phyloP scores from a whole-genome alignment of 2,888 invertebrate genomes.

The Stenoptilia bipunctidactyla region DNA sequence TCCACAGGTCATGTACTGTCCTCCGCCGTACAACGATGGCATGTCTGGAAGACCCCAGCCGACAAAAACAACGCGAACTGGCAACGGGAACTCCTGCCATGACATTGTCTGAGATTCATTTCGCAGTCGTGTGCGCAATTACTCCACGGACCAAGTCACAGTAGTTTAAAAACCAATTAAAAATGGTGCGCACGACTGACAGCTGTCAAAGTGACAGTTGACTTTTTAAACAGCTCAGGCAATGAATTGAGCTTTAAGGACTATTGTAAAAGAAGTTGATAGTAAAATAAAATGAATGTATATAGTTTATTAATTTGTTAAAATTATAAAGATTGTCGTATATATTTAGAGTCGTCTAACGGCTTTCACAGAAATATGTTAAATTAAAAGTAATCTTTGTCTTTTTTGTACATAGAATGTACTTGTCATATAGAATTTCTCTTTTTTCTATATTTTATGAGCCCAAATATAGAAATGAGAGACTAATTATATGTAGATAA shows the following conservation, averaged over 20 bases:
- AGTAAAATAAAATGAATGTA: neutral
- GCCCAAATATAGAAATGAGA: neutral
- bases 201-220: slow-evolving; percentile 3
- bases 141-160: slow-evolving; percentile 38
- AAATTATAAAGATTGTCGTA: too few relatives aligned
- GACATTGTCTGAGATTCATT: slow-evolving; percentile 63
- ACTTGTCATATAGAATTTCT: neutral
- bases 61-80: slow-evolving; percentile 78
- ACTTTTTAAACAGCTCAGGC: neutral
- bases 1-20: slow-evolving; percentile 71
- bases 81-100: slow-evolving; percentile 76
- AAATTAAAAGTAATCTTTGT: neutral
- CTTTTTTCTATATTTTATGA: slow-evolving; percentile 1
- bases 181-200: neutral
- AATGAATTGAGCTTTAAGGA: neutral
- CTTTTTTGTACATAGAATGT: neutral
- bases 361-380: too few relatives aligned
- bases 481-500: neutral
- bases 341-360: too few relatives aligned
- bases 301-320: neutral
- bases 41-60: slow-evolving; percentile 62
- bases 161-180: slow-evolving; percentile 28
- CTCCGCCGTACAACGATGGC: slow-evolving; percentile 54
- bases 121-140: slow-evolving; percentile 37
- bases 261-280: slow-evolving; percentile 1